phyloP scores from a whole-genome alignment of 2,888 invertebrate genomes.

The Sarcophaga caerulescens region DNA sequence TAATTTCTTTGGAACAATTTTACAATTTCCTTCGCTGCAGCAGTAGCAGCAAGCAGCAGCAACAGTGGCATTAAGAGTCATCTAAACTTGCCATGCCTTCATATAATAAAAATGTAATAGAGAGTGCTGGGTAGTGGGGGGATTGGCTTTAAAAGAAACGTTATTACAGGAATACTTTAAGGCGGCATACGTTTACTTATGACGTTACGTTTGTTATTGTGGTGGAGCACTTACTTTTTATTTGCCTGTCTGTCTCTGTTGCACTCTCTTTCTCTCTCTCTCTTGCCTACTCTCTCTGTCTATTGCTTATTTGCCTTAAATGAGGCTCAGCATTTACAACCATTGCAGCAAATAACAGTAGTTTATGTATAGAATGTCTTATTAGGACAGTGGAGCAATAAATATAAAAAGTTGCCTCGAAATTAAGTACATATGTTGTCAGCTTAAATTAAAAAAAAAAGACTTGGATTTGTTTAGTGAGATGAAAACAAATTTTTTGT shows the following conservation, averaged over 20 bases:
- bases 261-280: too few relatives aligned
- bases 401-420: neutral
- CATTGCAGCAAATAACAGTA: neutral
- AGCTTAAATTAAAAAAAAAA: too few relatives aligned
- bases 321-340: neutral
- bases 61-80: constrained; percentile 36
- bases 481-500: too few relatives aligned
- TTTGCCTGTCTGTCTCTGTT: neutral
- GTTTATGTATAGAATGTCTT: neutral
- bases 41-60: neutral
- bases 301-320: neutral
- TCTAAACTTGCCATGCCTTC: too few relatives aligned
- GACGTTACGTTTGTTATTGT: neutral
- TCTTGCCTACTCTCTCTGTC: neutral
- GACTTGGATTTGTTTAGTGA: too few relatives aligned
- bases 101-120: neutral
- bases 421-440: too few relatives aligned
- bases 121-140: neutral
- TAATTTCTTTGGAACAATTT: constrained; percentile 26
- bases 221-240: neutral
- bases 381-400: constrained; percentile 27
- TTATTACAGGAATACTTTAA: neutral
- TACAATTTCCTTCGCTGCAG: constrained; percentile 31
- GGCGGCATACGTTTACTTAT: too few relatives aligned
- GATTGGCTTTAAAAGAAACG: neutral